Evolutionary conservation across 2,797 vertebrate genomes (phyloP), one percentile per base, ranked within the genome.

Genomic region (Petrocephalus schoutedeni): DNA sequence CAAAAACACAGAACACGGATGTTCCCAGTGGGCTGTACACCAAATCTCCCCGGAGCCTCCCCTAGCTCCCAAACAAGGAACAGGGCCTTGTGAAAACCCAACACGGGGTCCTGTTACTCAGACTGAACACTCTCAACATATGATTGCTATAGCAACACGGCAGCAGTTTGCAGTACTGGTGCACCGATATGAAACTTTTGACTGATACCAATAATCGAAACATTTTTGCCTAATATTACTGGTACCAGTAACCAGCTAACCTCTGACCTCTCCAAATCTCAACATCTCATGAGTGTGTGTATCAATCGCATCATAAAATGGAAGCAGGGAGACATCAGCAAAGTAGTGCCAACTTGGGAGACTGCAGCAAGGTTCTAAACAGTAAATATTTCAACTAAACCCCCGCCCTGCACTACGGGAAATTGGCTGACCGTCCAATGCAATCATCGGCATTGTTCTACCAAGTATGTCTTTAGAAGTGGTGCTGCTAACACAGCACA

Each of bases 1-100:
- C 88, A 86, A 89, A 8, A 53, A 14, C 85, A 86, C 32, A 86
- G 85, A 51, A 45, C 71, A 74, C 12, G 71, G 71, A 74, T 74
- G 71, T 74, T 45, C 85, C 85, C n/a, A 21, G 84, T 85, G 51
- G 84, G 54, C 53, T 57, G 84, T 8, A 57, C 54, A 32, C 3
- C 21, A 23, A 19, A 58, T 41, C 53, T 74, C 21, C 53, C 19
- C 4, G 0, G 28, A 57, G 16, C 4, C 8, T 49, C 57, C 85
- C 57, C 57, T 0, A 23, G 85, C 28, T 21, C 58, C 32, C 36
- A 49, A 61, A 57, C 7, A 19, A 86, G 85, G 19, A 59, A 19
- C 61, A 32, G 61, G 61, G 61, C 23, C 61, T 12, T 67, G 10
- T 0, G 61, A 67, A 32, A 67, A 32, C 61, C 61, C 61, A 32